Percentiles rank a stretch among this genome's conserved stretches.
phyloP scores from a whole-genome alignment of 2,113 vertebrate species.

The Scophthalmus maximus region DNA sequence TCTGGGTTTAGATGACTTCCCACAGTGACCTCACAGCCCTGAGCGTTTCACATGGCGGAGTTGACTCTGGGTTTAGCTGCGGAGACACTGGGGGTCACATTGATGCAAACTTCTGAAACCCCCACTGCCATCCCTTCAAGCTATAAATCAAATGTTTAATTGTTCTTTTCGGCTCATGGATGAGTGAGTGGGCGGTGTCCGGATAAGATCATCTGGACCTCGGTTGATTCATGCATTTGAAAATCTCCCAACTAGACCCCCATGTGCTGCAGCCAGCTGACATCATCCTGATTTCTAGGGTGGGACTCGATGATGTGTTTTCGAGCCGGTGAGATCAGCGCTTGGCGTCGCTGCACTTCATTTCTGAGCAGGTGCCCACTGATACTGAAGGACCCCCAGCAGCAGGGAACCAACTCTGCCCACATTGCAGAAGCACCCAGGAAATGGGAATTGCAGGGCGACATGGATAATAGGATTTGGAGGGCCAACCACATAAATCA shows the following conservation, averaged over 20 bases:
- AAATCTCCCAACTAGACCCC: slow-evolving; percentile 34
- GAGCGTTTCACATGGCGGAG: slow-evolving; percentile 38
- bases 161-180: slow-evolving; percentile 42
- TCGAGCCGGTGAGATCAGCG: slow-evolving; percentile 49
- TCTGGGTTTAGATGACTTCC: slow-evolving; percentile 58
- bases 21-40: slow-evolving; percentile 64
- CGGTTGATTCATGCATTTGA: slow-evolving; percentile 29
- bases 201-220: slow-evolving; percentile 48
- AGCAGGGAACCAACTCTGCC: slow-evolving; percentile 24
- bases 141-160: slow-evolving; percentile 30
- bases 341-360: slow-evolving; percentile 29
- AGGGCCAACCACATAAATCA: slow-evolving; percentile 62
- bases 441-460: slow-evolving; percentile 42
- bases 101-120: not conserved
- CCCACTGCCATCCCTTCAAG: not conserved
- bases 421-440: slow-evolving; percentile 47
- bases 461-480: slow-evolving; percentile 47
- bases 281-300: slow-evolving; percentile 49
- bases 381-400: slow-evolving; percentile 29
- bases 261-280: slow-evolving; percentile 53
- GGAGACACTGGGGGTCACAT: slow-evolving; percentile 32
- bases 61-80: slow-evolving; percentile 33
- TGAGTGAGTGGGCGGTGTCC: slow-evolving; percentile 33
- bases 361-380: slow-evolving; percentile 53
- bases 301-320: slow-evolving; percentile 39